These are phyloP conservation scores for Menura novaehollandiae DNA, from an alignment of 2,113 vertebrate species.

Conservation along the genomic window DNA sequence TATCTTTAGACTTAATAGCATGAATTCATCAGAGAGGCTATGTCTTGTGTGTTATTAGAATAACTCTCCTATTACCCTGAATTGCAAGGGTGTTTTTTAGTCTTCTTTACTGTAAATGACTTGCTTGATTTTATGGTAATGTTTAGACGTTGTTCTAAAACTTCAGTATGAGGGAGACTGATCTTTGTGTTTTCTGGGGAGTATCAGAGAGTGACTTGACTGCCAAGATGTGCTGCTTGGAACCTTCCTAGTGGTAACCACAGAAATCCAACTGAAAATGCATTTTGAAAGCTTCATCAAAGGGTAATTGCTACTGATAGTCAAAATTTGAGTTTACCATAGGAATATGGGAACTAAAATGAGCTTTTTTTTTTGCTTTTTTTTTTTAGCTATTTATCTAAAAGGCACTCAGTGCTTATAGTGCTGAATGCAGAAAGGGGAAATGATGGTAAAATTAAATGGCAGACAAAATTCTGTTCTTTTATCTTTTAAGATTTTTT, in stretches of 20 bases:
- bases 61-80: not conserved
- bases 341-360: not conserved
- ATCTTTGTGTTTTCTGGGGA: not conserved
- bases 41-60: not conserved
- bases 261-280: not conserved
- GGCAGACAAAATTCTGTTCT: not conserved
- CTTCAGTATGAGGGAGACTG: not conserved
- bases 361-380: not conserved
- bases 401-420: not conserved
- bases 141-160: not conserved
- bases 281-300: not conserved
- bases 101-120: not conserved
- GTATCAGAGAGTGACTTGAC: not conserved
- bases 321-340: not conserved
- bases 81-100: not conserved
- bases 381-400: not conserved
- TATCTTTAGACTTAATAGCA: constrained; percentile 30
- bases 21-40: not conserved
- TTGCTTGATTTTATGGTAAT: not conserved
- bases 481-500: not conserved
- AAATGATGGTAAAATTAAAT: not conserved
- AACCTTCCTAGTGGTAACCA: not conserved
- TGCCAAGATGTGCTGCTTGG: not conserved
- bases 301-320: not conserved
- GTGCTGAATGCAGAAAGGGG: not conserved